Base-by-base conservation (phyloP, 2,888 invertebrate genomes). In the Eupithecia vulgata region DNA sequence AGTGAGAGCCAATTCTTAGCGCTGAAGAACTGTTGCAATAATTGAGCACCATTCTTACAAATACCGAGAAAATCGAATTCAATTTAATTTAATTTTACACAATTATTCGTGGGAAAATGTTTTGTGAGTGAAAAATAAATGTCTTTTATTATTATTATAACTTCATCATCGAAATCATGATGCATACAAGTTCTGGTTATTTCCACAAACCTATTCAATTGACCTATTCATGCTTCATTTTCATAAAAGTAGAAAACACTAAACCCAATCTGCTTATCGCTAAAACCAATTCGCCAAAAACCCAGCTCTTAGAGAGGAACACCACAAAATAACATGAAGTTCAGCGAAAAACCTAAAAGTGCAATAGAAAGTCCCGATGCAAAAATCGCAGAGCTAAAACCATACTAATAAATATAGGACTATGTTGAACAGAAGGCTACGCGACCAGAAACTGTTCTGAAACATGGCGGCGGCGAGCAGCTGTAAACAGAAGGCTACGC, bases 381-480 rank as follows among this genome's bases (percentile, higher is more conserved):
- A 75, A 71, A 70, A 75, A 72, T 75, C 70, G 72, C 70, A 72
- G 35, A 67, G 70, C 72, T 71, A 73, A 75, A 72, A 62, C 75
- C 75, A 61, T 68, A 72, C 48, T 25, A 66, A 72, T 75, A 75
- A 75, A 75, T 73, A 72, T 72, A 72, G 57, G 6, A 48, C 62
- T 59, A 67, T 59, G 70, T 69, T n/a, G 70, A 67, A 72, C 73
- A 68, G 67, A 75, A 62, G 69, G 64, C 70, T 64, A 69, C 69
- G 68, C 37, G 68, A 67, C 65, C 69, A 67, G 66, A 52, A 67
- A 69, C 74, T 45, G 34, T 69, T 71, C 71, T 69, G 67, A 66
- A 71, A 69, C 71, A 74, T 57, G 68, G 59, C 57, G 52, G 52
- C 52, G 67, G 64, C 52, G n/a, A n/a, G n/a, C n/a, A n/a, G n/a